phyloP scores from a whole-genome alignment of 1,140 invertebrate species.

The Hermetia illucens region DNA sequence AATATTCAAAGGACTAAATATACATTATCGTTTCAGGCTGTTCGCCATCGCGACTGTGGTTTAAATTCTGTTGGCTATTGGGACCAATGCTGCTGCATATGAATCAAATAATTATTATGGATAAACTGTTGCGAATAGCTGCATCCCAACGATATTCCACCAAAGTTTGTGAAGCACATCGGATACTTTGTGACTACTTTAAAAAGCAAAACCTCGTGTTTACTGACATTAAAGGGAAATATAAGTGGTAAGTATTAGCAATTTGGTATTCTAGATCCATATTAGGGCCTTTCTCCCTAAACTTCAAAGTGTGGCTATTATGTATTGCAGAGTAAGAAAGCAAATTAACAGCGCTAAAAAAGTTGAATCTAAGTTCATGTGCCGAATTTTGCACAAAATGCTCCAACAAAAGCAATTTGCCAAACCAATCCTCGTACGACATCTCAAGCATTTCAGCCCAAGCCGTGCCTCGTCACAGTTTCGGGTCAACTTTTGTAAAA shows the following conservation, averaged over 20 bases:
- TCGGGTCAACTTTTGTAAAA: too few relatives aligned
- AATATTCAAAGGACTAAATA: background rate
- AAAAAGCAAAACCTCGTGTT: constrained; percentile 16
- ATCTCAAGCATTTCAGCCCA: too few relatives aligned
- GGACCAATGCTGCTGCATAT: constrained; percentile 28
- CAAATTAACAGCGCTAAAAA: too few relatives aligned
- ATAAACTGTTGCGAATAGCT: constrained; percentile 21
- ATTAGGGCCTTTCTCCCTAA: too few relatives aligned
- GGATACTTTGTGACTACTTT: constrained; percentile 26
- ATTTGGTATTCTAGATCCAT: too few relatives aligned
- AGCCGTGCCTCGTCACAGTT: too few relatives aligned
- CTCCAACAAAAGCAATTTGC: too few relatives aligned
- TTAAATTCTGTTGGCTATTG: constrained; percentile 31
- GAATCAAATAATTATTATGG: constrained; percentile 27
- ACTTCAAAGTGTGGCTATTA: too few relatives aligned
- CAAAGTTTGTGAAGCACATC: constrained; percentile 26
- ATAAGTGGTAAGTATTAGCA: constrained; percentile 9
- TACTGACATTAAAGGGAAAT: constrained; percentile 16
- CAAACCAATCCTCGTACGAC: too few relatives aligned
- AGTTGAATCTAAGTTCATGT: too few relatives aligned
- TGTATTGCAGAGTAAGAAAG: too few relatives aligned
- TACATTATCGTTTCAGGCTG: background rate
- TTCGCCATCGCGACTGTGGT: constrained; percentile 16
- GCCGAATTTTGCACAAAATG: too few relatives aligned
- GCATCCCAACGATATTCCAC: constrained; percentile 21